Percentiles rank a stretch among this genome's conserved stretches.
These are phyloP conservation scores for Maccullochella peelii DNA, from an alignment of 2,113 vertebrate species.

Conservation along the genomic window DNA sequence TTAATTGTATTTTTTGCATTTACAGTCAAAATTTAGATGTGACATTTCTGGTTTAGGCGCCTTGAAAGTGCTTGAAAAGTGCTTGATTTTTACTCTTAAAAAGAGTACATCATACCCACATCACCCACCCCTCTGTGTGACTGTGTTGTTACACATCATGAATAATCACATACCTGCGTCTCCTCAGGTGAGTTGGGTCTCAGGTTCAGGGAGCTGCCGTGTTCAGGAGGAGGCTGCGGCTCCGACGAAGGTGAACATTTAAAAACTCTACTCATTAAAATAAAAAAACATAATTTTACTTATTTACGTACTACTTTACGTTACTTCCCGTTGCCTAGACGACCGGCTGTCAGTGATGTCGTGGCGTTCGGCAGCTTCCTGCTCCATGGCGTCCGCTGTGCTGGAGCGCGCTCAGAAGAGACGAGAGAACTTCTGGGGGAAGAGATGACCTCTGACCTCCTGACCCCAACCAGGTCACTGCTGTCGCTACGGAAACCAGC, in stretches of 20 bases:
- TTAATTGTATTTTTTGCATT: no score
- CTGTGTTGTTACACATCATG: not conserved
- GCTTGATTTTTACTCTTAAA: no score
- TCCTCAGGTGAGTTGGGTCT: conserved; percentile 68
- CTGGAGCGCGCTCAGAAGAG: conserved; percentile 75
- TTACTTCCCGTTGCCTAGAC: conserved; percentile 43
- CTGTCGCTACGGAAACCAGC: conserved; percentile 10
- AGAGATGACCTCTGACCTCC: conserved; percentile 39
- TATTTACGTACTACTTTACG: no score
- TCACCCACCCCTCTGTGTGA: no score
- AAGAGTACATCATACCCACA: no score
- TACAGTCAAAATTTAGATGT: no score
- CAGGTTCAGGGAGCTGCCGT: conserved; percentile 55
- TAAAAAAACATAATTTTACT: not conserved
- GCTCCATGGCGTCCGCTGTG: conserved; percentile 61
- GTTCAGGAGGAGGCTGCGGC: conserved; percentile 40
- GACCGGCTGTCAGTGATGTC: conserved; percentile 72
- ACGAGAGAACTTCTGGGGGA: conserved; percentile 72
- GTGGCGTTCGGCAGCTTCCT: conserved; percentile 68
- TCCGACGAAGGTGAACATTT: conserved; percentile 62
- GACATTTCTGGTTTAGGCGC: no score
- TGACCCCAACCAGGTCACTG: not conserved
- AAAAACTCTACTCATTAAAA: not conserved
- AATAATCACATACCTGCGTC: not conserved
- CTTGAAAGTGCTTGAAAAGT: no score